Evolutionary conservation across 1,140 invertebrate species (phyloP), one percentile per base, ranked within the genome.

Genomic region (Drosophila murphyi): DNA sequence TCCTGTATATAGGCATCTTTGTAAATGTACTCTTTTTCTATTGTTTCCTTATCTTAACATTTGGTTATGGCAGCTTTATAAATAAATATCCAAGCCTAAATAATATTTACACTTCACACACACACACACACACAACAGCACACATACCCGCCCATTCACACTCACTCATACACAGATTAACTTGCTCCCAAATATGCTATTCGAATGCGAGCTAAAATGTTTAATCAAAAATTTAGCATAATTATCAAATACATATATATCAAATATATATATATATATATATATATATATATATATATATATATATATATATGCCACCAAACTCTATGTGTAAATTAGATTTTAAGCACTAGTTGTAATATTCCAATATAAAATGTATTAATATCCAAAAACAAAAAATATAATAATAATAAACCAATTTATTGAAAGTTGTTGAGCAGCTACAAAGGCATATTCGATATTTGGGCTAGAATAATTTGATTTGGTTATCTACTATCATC

Each of bases 141-240:
- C 20, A 20, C 20, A 20, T 2, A 20, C 54, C 29, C 29, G 72
- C 45, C 31, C 57, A 76, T 51, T 48, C 47, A 43, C 61, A 62
- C 57, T 52, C 43, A 65, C 41, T 39, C 47, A 51, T 39, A 64
- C 43, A 56, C 28, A 73, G 54, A 68, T 65, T 71, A 69, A 59
- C 47, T 72, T 43, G 37, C 37, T 72, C 59, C 47, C 56, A 50
- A 56, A 51, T 67, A 43, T 50, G 29, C 52, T 68, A 52, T 39
- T 31, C n/a, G 39, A 41, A 70, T 75, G 78, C 67, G 59, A 67
- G 70, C 56, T 83, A 57, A 50, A 79, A 60, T 80, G 73, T 86
- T 73, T 85, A 88, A 79, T 82, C 79, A 76, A 82, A 88, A 76
- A 50, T 20, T 68, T 88, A 87, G 82, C 63, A 80, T 88, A 74